Evolutionary conservation across 1,140 invertebrate genomes (phyloP).

Genomic region (Acarapis woodi): DNA sequence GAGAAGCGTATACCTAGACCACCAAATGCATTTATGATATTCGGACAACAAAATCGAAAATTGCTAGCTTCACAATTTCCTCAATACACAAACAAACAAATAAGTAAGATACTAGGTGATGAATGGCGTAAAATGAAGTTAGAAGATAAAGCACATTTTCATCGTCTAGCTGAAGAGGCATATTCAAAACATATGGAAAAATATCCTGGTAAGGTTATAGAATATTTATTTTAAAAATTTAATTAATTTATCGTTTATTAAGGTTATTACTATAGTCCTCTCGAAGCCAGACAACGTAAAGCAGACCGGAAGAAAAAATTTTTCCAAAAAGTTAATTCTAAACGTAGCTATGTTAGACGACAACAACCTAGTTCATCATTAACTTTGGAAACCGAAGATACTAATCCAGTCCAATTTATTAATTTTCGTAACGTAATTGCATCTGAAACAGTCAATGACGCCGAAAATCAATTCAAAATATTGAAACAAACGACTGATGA

Average conservation of each 20-base stretch:
- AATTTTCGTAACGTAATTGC: no score
- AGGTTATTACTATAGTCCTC: slow-evolving; percentile 10
- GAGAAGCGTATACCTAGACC: slow-evolving; percentile 19
- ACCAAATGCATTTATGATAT: slow-evolving; percentile 32
- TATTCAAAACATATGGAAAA: slow-evolving; percentile 29
- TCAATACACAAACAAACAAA: slow-evolving; percentile 28
- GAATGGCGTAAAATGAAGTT: slow-evolving; percentile 22
- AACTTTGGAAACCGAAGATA: no score
- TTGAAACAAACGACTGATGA: no score
- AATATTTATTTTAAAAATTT: not conserved
- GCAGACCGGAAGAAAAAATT: slow-evolving; percentile 5
- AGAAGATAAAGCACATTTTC: slow-evolving; percentile 19
- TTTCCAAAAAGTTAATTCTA: no score
- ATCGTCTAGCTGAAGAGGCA: slow-evolving; percentile 24
- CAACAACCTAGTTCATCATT: no score
- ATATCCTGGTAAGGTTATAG: slow-evolving; percentile 23
- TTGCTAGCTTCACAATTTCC: slow-evolving; percentile 25
- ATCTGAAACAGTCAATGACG: no score
- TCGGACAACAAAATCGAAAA: slow-evolving; percentile 29
- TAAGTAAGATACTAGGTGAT: slow-evolving; percentile 25
- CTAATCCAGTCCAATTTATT: no score
- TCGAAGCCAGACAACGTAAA: slow-evolving; percentile 8
- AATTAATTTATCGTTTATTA: not conserved
- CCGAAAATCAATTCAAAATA: no score
- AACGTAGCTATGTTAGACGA: no score